Base-by-base conservation (phyloP, 2,888 invertebrate genomes). In the Drosophila phalerata region DNA sequence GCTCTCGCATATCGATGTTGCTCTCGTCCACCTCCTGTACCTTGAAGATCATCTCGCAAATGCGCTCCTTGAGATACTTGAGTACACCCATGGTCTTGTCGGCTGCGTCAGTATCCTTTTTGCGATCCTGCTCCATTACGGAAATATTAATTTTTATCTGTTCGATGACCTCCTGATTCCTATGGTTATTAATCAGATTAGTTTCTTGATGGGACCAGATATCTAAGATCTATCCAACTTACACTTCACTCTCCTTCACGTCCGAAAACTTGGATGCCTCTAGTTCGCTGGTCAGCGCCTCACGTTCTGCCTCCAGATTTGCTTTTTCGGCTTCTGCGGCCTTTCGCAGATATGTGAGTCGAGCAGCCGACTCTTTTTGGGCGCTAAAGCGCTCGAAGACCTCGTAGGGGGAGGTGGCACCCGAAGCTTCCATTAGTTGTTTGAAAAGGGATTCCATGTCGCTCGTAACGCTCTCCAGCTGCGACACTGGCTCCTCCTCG, bases 181-280 rank as follows among this genome's bases (percentile, higher is more conserved):
- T 97, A 84, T 34, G 10, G 2, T 10, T 0, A 28, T 2, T 3
- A 43, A 5, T 9, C 1, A 0, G 0, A 1, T 34, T 40, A 55
- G 5, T 10, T 28, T 15, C 0, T 8, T 25, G 37, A 1, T 8
- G 2, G 0, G 10, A 17, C 4, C 10, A 40, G 0, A 0, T n/a
- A 5, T 22, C 2, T 1, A 0, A 0, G 5, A 9, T 6, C 0
- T 49, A 0, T n/a, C 11, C 3, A 3, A 69, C 94, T 93, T 92
- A 97, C 97, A 96, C 95, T 93, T 97, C 96, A 69, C 95, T 95
- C 84, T 96, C 96, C 91, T 96, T 96, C 11, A 95, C 96, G 77
- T 97, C 96, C 0, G 96, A 95, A 90, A 96, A 97, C 91, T 96
- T 97, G 70, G 95, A 95, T 3, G 95, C 94, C 84, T 97, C 97